Evolutionary conservation across 2,797 vertebrate genomes (phyloP), one percentile per base, ranked within the genome.

Genomic region (Enteromius treurensis): DNA sequence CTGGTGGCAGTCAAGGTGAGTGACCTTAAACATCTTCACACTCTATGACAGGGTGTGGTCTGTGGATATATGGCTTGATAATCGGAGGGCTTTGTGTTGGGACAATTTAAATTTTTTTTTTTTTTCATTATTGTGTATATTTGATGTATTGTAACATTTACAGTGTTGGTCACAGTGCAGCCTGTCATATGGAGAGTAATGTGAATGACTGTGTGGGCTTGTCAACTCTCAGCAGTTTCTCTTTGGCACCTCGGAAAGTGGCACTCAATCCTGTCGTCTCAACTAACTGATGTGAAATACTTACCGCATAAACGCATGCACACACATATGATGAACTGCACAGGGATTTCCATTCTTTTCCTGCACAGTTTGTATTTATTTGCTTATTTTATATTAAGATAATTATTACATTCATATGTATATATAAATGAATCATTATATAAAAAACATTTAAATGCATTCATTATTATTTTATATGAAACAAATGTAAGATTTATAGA

Each of bases 201-300:
- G 64, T 51, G 78, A 49, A 37, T 51, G 71, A 49, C 78, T 77
- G 70, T 47, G 69, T 40, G 64, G 32, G 53, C 58, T 53, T 37
- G 77, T 80, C 65, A 60, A 53, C 73, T 77, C 62, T 75, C 29
- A 70, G 37, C 51, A 60, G 79, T 80, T 71, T 71, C 68, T 71
- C 47, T 79, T 71, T 80, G 79, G 42, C 58, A 78, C 58, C 42
- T 65, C 3, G 6, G 77, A 58, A 80, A 80, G 79, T 67, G 77
- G 64, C 83, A 80, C 58, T 67, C 42, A 65, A 62, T 73, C 58
- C 58, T 79, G 68, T 79, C 82, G 65, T 74, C 68, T 79, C 82
- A 32, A 49, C 17, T 84, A 65, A 73, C 67, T 62, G 32, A 84
- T 79, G 58, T 69, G 65, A 80, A 80, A 80, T 70, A 55, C 29